A percentile compares a stretch with the other conserved stretches of the same genome.
Evolutionary conservation across 2,888 invertebrate species (phyloP).

Genomic region (Trissoscelio sp.): DNA sequence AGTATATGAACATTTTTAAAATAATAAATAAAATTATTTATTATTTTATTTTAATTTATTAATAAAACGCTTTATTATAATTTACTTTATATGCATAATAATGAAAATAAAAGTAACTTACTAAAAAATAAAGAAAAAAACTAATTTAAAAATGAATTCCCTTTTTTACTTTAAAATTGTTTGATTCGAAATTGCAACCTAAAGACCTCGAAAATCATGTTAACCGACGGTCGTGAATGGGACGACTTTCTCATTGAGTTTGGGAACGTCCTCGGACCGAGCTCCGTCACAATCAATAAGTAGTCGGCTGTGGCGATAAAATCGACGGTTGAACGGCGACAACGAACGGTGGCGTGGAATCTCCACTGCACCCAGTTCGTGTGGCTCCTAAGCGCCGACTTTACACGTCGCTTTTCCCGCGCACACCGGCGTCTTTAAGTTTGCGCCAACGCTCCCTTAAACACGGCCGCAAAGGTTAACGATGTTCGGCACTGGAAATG

Average conservation of each 20-base stretch:
- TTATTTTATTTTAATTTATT: no score
- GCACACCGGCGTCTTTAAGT: background rate
- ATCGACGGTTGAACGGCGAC: constrained; percentile 27
- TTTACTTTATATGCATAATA: no score
- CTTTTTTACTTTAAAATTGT: no score
- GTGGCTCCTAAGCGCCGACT: constrained; percentile 30
- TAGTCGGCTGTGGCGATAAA: constrained; percentile 29
- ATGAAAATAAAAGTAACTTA: no score
- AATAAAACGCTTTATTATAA: no score
- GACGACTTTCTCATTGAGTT: constrained; percentile 56
- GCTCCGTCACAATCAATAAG: constrained; percentile 43
- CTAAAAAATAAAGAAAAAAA: no score
- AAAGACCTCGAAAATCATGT: constrained; percentile 5
- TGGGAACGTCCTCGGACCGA: constrained; percentile 44
- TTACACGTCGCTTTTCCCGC: constrained; percentile 30
- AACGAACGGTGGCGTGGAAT: constrained; percentile 29
- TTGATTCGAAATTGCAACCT: background rate
- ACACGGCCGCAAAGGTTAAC: constrained; percentile 78
- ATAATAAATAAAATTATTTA: no score
- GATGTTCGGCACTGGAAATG: constrained; percentile 73
- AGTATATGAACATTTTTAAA: no score
- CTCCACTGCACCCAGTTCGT: constrained; percentile 44
- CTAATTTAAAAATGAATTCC: no score
- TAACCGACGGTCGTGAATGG: constrained; percentile 38
- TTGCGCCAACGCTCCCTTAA: constrained; percentile 58